Evolutionary conservation across 2,113 vertebrate species (phyloP).

Genomic region (Hydrolagus affinis): DNA sequence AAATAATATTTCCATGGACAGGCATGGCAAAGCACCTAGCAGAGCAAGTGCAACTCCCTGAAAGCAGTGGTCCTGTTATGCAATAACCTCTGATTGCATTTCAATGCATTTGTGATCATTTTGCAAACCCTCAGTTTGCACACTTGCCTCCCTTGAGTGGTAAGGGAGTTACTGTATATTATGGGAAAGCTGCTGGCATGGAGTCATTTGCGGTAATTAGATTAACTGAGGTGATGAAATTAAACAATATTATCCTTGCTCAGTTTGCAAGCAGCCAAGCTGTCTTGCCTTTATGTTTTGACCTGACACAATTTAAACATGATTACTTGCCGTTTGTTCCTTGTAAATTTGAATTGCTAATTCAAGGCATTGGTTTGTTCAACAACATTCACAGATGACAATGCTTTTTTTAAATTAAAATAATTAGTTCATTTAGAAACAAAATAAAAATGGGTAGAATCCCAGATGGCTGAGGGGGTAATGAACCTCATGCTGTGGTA

Average conservation of each 20-base stretch:
- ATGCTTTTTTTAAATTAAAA: slow-evolving; percentile 41
- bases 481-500: background rate
- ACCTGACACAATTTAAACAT: background rate
- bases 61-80: background rate
- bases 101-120: background rate
- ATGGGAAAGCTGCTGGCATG: background rate
- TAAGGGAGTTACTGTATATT: background rate
- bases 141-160: background rate
- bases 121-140: background rate
- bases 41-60: background rate
- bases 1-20: background rate
- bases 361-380: slow-evolving; percentile 32
- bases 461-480: background rate
- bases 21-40: background rate
- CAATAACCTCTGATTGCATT: background rate
- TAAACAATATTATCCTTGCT: background rate
- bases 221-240: background rate
- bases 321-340: background rate
- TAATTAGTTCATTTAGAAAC: slow-evolving; percentile 38
- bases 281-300: background rate
- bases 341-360: slow-evolving; percentile 30
- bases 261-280: background rate
- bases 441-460: slow-evolving; percentile 35
- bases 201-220: background rate
- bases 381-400: slow-evolving; percentile 34